Percentiles rank a stretch among this genome's conserved stretches.
Conservation (phyloP, 2,113 vertebrate species). For the Thermophis baileyi region DNA sequence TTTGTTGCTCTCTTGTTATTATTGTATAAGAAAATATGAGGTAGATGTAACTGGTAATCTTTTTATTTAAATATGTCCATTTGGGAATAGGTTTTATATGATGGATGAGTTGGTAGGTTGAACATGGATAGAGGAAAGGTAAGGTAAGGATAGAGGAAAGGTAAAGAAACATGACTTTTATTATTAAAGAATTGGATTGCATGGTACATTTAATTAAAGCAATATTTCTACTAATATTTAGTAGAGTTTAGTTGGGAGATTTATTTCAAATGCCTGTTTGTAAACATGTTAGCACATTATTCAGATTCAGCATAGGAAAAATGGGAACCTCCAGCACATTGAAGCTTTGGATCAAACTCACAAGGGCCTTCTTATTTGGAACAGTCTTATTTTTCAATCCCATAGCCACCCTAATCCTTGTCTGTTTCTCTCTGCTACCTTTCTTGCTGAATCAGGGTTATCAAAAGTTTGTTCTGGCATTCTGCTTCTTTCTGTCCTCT, state of each 20-base stretch:
- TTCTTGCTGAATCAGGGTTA: too few species aligned
- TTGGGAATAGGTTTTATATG: not conserved
- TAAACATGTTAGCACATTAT: too few species aligned
- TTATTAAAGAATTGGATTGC: not conserved
- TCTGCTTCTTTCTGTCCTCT: not conserved
- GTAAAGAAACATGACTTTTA: not conserved
- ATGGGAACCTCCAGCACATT: too few species aligned
- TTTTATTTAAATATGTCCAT: not conserved
- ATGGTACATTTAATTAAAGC: not conserved
- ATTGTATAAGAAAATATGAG: not conserved
- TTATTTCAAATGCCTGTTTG: not conserved
- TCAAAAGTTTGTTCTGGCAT: not conserved
- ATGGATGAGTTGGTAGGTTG: not conserved
- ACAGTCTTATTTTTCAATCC: not conserved
- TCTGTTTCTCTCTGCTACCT: too few species aligned
- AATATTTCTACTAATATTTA: not conserved
- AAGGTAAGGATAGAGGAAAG: not conserved
- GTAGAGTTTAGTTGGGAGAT: not conserved
- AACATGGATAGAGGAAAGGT: not conserved
- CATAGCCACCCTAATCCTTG: too few species aligned
- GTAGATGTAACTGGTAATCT: not conserved
- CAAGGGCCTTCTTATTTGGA: too few species aligned
- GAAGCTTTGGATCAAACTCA: not conserved
- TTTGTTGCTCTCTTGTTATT: not conserved
- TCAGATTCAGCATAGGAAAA: not conserved